Evolutionary conservation across 2,888 invertebrate species (phyloP).

Genomic region (Urechis unicinctus): DNA sequence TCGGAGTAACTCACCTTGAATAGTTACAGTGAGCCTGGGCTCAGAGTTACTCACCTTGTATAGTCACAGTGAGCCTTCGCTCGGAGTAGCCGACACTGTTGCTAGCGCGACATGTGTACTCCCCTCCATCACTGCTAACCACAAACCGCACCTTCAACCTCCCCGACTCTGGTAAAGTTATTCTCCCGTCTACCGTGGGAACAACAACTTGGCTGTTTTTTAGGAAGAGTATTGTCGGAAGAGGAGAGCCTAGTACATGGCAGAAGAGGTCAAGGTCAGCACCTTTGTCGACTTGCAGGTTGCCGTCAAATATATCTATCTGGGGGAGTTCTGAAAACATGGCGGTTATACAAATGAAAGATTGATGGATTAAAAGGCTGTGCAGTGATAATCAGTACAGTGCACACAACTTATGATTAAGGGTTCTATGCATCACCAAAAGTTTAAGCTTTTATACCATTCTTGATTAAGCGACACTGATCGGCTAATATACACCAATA

Average conservation of each 20-base stretch:
- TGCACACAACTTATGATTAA: too few relatives aligned
- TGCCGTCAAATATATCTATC: not conserved
- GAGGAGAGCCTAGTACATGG: conserved; percentile 30
- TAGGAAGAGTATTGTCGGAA: conserved; percentile 30
- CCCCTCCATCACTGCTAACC: conserved; percentile 5
- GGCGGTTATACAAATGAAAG: too few relatives aligned
- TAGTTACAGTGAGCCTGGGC: too few relatives aligned
- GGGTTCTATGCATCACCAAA: too few relatives aligned
- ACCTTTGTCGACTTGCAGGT: conserved; percentile 13
- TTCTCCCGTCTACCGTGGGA: conserved; percentile 26
- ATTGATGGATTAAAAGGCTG: too few relatives aligned
- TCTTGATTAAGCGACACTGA: too few relatives aligned
- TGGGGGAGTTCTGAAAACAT: not conserved
- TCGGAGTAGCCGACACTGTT: conserved; percentile 6
- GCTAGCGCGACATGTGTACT: conserved; percentile 10
- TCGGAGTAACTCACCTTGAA: too few relatives aligned
- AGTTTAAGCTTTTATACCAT: too few relatives aligned
- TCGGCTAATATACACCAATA: too few relatives aligned
- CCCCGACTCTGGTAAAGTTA: conserved; percentile 21
- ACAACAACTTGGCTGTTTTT: conserved; percentile 22
- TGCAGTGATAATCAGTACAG: too few relatives aligned
- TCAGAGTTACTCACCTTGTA: too few relatives aligned
- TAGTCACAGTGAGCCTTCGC: not conserved
- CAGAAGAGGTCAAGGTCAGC: conserved; percentile 31
- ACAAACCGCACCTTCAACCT: conserved; percentile 15